Percentiles rank a stretch among this genome's conserved stretches.
phyloP scores from a whole-genome alignment of 2,113 vertebrate species.

The cattle (Bos taurus) region ARS-UCD2.0 NC_037357.1:96500501-96501000 shows the following conservation, averaged over 20 bases:
- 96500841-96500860: background rate
- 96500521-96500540: background rate
- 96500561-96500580: background rate
- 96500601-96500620: background rate
- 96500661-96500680: background rate
- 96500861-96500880: background rate
- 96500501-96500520: background rate
- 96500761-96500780: background rate
- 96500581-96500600: background rate
- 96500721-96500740: background rate
- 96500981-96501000: background rate
- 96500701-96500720: background rate
- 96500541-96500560: background rate
- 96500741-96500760: background rate
- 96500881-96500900: background rate
- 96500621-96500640: background rate
- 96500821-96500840: background rate
- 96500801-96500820: background rate
- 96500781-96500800: background rate
- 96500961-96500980: background rate
- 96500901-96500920: background rate
- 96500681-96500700: background rate
- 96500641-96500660: background rate
- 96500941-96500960: background rate
- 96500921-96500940: background rate